Evolutionary conservation across 2,888 invertebrate genomes (phyloP), one percentile per base, ranked within the genome.

Genomic region (Phlogophora meticulosa): DNA sequence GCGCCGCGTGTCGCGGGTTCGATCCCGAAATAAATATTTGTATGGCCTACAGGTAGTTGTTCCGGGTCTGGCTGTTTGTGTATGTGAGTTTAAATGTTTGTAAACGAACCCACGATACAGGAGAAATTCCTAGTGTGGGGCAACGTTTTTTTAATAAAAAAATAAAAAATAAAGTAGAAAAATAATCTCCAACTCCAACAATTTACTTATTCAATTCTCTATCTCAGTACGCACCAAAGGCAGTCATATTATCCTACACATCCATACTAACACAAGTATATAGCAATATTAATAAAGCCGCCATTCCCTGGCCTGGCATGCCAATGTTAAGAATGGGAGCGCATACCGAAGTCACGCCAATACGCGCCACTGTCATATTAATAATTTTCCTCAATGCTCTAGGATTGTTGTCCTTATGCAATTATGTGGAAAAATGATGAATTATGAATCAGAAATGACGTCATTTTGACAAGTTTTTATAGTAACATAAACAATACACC

Each of bases 311-410:
- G 53, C 43, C 80, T 82, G 81, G 79, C 78, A 86, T 86, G 85
- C 87, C 86, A 83, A 73, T 76, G 81, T 83, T 83, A 90, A 91
- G 91, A 92, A 93, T 92, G 91, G 85, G 90, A 85, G 66, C 91
- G 86, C 86, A 90, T 92, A 81, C 89, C 90, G 53, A 59, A 71
- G 82, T 88, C 87, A 90, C 90, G 89, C 89, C 88, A 78, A 78
- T 63, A 66, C 67, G 61, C 58, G 34, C 45, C 61, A 71, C 75
- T 81, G 76, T 76, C 82, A 81, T 88, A 89, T 90, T 91, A 90
- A 89, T 91, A 90, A 88, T 90, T 90, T 81, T 67, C 70, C 32
- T 65, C 68, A 67, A 66, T 74, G 81, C 73, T 81, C 65, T 49
- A 74, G 76, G 78, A 83, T 81, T 83, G 70, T 62, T 61, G 67